Evolutionary conservation across 2,113 vertebrate genomes (phyloP), one percentile per base, ranked within the genome.

Genomic region (Oxygymnocypris stewartii): DNA sequence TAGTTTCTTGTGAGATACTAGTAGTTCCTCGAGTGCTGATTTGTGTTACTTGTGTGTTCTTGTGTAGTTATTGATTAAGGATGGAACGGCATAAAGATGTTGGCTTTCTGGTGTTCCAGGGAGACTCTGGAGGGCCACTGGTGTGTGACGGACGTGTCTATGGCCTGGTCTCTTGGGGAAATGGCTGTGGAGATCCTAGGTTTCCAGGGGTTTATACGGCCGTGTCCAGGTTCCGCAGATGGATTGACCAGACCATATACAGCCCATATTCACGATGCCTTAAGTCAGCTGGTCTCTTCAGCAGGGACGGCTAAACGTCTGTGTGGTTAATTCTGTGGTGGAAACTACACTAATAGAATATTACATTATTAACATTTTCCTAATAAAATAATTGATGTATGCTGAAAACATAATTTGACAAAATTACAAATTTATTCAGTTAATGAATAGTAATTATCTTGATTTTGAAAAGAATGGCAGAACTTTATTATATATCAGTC

Each of bases 191-290:
- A 0, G 91, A 94, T 28, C 88, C 93, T 59, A 89, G 84, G 11
- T 95, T 94, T 87, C 95, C 95, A 0, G 94, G 94, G 7, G 94
- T 96, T 47, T 96, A 96, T 89, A 94, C 94, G 0, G 92, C 93
- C 0, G 94, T 96, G 79, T 92, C 95, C 78, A 92, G 86, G 80
- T 96, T 95, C 81, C 94, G 94, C 37, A 90, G 91, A 2, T 95
- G 96, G 95, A 95, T 96, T n/a, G 94, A 95, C 74, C 92, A 91
- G 86, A 95, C 92, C 69, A 94, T 96, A 89, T 92, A 94, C n/a
- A 85, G 86, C 8, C 90, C 93, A 9, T 89, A 89, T 73, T 65
- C n/a, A 2, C 88, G 88, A 74, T 89, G 88, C 47, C 65, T 82
- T 37, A 87, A 61, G 37, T 14, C 76, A 35, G 54, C 4, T 14